Percentiles rank a stretch among this genome's conserved stretches.
These are phyloP conservation scores for Uropetala carovei DNA, from an alignment of 2,888 invertebrate species.

Conservation along the genomic window DNA sequence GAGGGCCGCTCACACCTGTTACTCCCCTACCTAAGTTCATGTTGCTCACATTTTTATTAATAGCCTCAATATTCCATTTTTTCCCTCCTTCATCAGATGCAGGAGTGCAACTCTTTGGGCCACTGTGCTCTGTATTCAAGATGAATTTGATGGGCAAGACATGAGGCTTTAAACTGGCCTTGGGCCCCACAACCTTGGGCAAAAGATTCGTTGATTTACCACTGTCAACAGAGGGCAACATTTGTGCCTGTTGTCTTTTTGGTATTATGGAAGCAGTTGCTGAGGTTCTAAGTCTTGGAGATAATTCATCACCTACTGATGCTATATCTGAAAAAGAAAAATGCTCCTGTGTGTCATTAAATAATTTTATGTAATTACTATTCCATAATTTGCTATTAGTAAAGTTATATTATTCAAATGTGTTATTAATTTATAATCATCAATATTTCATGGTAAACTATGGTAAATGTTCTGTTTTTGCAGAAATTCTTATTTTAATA, in stretches of 20 bases:
- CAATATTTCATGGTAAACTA: too few relatives aligned
- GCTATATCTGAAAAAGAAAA: slow-evolving; percentile 15
- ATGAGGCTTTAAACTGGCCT: slow-evolving; percentile 70
- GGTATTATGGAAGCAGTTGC: slow-evolving; percentile 38
- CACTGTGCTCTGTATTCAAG: slow-evolving; percentile 54
- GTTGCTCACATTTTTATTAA: background rate
- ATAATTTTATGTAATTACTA: too few relatives aligned
- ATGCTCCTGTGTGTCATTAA: too few relatives aligned
- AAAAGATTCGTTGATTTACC: slow-evolving; percentile 18
- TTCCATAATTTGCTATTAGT: too few relatives aligned
- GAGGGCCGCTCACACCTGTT: background rate
- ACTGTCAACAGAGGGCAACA: slow-evolving; percentile 67
- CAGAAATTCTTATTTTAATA: too few relatives aligned
- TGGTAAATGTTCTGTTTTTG: too few relatives aligned
- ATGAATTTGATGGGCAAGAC: slow-evolving; percentile 73
- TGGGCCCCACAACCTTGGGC: slow-evolving; percentile 66
- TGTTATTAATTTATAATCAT: too few relatives aligned
- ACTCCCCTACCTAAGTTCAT: slow-evolving; percentile 9
- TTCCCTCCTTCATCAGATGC: slow-evolving; percentile 31
- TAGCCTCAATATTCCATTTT: slow-evolving; percentile 22
- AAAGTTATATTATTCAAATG: too few relatives aligned
- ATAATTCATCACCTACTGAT: slow-evolving; percentile 72
- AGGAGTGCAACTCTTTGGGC: slow-evolving; percentile 48
- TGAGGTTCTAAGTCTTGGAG: slow-evolving; percentile 68
- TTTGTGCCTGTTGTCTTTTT: slow-evolving; percentile 65